Evolutionary conservation across 1,140 invertebrate species (phyloP), one percentile per base, ranked within the genome.

Genomic region (Neotoxoptera formosana): DNA sequence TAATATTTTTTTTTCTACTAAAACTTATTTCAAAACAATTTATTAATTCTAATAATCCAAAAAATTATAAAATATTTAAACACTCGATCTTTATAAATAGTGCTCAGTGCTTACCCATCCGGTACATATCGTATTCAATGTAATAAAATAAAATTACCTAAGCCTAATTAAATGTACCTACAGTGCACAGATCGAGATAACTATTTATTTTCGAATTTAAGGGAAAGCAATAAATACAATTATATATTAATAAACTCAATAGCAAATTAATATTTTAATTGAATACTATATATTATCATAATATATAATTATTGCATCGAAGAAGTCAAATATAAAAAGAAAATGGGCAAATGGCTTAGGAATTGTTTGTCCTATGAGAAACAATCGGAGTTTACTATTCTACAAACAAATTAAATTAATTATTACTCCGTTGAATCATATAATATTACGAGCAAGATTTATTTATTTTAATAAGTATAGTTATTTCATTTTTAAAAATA

Each of bases 1-100:
- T 48, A 87, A n/a, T 30, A 76, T 87, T 87, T 87, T 48, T 45
- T 87, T 67, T 67, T 67, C 36, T 81, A 21, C 34, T 20, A 36
- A 36, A 81, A 83, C 21, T 83, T 81, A 81, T 81, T 81, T 81
- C 17, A 81, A 81, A 81, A 81, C 76, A n/a, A 76, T 76, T 76
- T 30, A n/a, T 76, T 76, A 34, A n/a, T 0, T 76, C 0, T 17
- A 76, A n/a, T n/a, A 76, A 76, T 76, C 60, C n/a, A 67, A 76
- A 53, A 76, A 76, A 76, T 76, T n/a, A n/a, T n/a, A 76, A 76
- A 76, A n/a, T 76, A 76, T 11, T 7, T 14, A 76, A 76, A 76
- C n/a, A n/a, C n/a, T n/a, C 4, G 17, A n/a, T n/a, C 0, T n/a
- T 76, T 76, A n/a, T 34, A 17, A 76, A 76, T 76, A 76, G 30